Evolutionary conservation across 1,140 invertebrate species (phyloP).

Genomic region (Apocrypta bakeri): DNA sequence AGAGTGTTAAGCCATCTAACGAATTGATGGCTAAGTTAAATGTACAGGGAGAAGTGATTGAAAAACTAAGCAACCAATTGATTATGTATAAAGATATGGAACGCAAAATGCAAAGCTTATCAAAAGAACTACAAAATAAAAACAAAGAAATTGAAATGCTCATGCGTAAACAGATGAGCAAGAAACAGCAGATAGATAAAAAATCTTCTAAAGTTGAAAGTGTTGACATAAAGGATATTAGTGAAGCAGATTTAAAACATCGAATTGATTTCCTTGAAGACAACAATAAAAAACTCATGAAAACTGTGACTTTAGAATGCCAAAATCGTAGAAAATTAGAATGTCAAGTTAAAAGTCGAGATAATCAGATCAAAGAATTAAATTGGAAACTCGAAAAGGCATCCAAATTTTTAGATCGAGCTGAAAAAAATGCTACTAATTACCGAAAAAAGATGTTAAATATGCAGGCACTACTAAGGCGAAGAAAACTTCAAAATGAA

Average conservation of each 20-base stretch:
- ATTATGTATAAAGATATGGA: slow-evolving; percentile 61
- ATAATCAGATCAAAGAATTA: slow-evolving; percentile 68
- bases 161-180: slow-evolving; percentile 49
- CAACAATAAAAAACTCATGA: slow-evolving; percentile 65
- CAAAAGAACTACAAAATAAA: slow-evolving; percentile 52
- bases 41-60: slow-evolving; percentile 62
- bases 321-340: slow-evolving; percentile 63
- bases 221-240: slow-evolving; percentile 26
- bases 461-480: slow-evolving; percentile 64
- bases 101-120: slow-evolving; percentile 55
- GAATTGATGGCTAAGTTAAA: slow-evolving; percentile 58
- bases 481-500: slow-evolving; percentile 62
- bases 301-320: slow-evolving; percentile 59
- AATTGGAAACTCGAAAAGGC: slow-evolving; percentile 71
- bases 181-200: slow-evolving; percentile 43
- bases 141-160: slow-evolving; percentile 55
- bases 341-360: slow-evolving; percentile 62
- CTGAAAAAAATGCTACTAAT: slow-evolving; percentile 67
- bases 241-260: slow-evolving; percentile 55
- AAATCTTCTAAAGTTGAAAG: slow-evolving; percentile 35
- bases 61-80: slow-evolving; percentile 61
- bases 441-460: slow-evolving; percentile 66
- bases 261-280: slow-evolving; percentile 62
- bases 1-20: slow-evolving; percentile 4
- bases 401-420: slow-evolving; percentile 68